Evolutionary conservation across 92 coral and sea anemone species (phyloP).

Genomic region (Porites divaricata): DNA sequence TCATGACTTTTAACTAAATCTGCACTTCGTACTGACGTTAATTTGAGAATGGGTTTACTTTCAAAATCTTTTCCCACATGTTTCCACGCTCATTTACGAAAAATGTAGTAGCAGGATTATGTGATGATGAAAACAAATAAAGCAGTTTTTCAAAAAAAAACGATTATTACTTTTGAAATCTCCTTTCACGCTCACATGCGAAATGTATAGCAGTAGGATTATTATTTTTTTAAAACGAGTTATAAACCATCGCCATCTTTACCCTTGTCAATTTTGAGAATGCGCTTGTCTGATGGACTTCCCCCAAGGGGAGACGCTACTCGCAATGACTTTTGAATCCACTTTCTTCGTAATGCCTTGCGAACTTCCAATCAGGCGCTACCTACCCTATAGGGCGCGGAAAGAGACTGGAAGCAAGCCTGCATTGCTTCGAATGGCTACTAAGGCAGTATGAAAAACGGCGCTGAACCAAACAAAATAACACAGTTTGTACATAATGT

Average conservation of each 20-base stretch:
- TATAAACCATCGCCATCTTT: background rate
- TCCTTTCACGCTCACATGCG: too few species aligned
- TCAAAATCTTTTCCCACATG: background rate
- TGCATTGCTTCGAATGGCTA: too few species aligned
- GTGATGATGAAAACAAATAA: slow-evolving; percentile 7
- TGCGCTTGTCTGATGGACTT: background rate
- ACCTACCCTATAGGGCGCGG: slow-evolving; percentile 15
- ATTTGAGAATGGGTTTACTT: slow-evolving; percentile 29
- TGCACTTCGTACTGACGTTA: slow-evolving; percentile 3
- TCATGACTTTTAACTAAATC: slow-evolving; percentile 15
- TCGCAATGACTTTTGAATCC: slow-evolving; percentile 22
- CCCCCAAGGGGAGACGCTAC: background rate
- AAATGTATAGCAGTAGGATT: background rate
- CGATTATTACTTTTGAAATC: too few species aligned
- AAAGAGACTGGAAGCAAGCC: slow-evolving; percentile 7
- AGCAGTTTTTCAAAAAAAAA: too few species aligned
- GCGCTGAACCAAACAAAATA: too few species aligned
- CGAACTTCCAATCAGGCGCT: slow-evolving; percentile 22
- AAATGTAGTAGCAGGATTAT: background rate
- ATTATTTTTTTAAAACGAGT: background rate
- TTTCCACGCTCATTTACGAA: slow-evolving; percentile 10
- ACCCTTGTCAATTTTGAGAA: background rate
- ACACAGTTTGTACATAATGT: too few species aligned
- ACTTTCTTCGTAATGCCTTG: slow-evolving; percentile 17
- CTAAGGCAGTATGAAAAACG: too few species aligned